Evolutionary conservation across 2,797 vertebrate species (phyloP).

Genomic region (Kryptolebias ocellatus): DNA sequence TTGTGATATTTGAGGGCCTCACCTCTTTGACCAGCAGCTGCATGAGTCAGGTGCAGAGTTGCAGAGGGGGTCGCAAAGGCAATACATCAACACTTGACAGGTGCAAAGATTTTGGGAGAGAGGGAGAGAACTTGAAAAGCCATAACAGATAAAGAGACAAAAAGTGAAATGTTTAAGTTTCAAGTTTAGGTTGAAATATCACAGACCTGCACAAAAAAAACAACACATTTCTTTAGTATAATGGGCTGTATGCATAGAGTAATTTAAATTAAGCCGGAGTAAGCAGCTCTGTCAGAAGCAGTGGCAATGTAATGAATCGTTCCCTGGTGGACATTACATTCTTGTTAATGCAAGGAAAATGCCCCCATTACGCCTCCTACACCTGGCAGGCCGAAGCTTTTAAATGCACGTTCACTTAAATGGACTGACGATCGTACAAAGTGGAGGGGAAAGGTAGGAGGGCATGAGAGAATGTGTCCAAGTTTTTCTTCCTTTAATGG

Average conservation of each 20-base stretch:
- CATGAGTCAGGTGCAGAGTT: slow-evolving; percentile 49
- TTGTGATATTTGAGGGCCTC: slow-evolving; percentile 23
- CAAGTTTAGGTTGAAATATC: not conserved
- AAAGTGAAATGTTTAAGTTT: slow-evolving; percentile 18
- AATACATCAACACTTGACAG: slow-evolving; percentile 40
- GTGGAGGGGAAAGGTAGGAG: not conserved
- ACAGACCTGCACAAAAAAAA: slow-evolving; percentile 8
- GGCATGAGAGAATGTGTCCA: not conserved
- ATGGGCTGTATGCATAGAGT: not conserved
- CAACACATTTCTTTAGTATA: slow-evolving; percentile 3
- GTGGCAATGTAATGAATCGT: slow-evolving; percentile 24
- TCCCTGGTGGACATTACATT: slow-evolving; percentile 24
- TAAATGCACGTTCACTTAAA: slow-evolving; percentile 53
- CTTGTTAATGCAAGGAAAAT: slow-evolving; percentile 47
- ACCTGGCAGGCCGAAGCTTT: slow-evolving; percentile 28
- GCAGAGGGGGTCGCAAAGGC: slow-evolving; percentile 33
- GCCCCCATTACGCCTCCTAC: slow-evolving; percentile 45
- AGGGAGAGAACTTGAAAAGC: slow-evolving; percentile 13
- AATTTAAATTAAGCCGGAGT: slow-evolving; percentile 15
- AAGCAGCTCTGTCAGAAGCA: slow-evolving; percentile 17
- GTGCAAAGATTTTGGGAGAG: slow-evolving; percentile 10
- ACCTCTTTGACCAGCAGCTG: slow-evolving; percentile 58
- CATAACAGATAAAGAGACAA: not conserved
- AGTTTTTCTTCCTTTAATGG: slow-evolving; percentile 1
- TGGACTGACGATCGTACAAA: slow-evolving; percentile 35